Conservation (phyloP, 2,113 vertebrate genomes). For the Sardina pilchardus region DNA sequence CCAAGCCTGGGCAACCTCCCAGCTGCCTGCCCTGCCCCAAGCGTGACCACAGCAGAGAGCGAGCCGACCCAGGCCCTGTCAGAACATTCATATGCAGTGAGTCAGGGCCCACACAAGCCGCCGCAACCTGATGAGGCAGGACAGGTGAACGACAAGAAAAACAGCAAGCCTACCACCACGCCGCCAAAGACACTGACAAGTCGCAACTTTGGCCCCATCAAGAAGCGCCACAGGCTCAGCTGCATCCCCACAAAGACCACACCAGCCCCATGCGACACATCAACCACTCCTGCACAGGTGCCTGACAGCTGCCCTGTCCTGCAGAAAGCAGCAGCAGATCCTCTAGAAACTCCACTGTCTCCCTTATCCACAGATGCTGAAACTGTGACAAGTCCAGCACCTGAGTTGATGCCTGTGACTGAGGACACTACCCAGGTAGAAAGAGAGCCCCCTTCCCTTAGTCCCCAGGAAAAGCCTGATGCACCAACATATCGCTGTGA, state of each 20-base stretch:
- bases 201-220: conserved; percentile 69
- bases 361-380: conserved; percentile 55
- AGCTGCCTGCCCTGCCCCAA: conserved; percentile 62
- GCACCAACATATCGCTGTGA: conserved; percentile 76
- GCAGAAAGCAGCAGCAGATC: conserved; percentile 40
- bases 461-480: conserved; percentile 59
- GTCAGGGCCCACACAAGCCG: conserved; percentile 52
- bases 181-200: conserved; percentile 61
- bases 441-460: conserved; percentile 65
- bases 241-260: conserved; percentile 50
- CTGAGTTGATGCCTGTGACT: conserved; percentile 36
- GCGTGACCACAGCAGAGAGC: conserved; percentile 64
- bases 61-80: conserved; percentile 84
- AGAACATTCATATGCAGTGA: conserved; percentile 92
- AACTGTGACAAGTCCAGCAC: conserved; percentile 45
- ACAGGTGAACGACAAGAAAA: conserved; percentile 54
- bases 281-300: conserved; percentile 47
- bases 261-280: conserved; percentile 48
- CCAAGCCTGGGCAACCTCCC: conserved; percentile 69
- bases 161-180: conserved; percentile 48
- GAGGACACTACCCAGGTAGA: conserved; percentile 55
- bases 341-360: conserved; percentile 46
- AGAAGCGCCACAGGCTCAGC: conserved; percentile 72
- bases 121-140: conserved; percentile 56
- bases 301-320: conserved; percentile 37